Evolutionary conservation across 2,888 invertebrate species (phyloP), one percentile per base, ranked within the genome.

Genomic region (Artemia sp.): DNA sequence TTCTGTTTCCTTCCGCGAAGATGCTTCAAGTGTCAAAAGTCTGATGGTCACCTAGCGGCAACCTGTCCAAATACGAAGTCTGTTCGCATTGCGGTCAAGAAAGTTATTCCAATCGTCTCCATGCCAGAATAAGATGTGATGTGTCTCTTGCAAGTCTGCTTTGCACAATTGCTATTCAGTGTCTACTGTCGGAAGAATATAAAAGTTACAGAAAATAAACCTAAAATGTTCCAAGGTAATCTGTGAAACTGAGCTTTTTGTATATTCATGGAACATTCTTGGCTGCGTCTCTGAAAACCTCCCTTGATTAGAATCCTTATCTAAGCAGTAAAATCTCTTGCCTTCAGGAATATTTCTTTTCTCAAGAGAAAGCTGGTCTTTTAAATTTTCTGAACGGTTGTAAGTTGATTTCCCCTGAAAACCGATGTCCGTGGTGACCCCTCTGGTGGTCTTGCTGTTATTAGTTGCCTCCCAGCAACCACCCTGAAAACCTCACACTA

Each of bases 321-420:
- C 58, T 7, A 53, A 53, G 14, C 58, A 53, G 2, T 53, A 53
- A 4, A 14, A 14, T 12, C 4, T 53, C 14, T 7, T 53, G 58
- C 6, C 58, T 53, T 53, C 58, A 53, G 12, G 58, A 53, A 7
- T 7, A 53, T 14, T 53, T 53, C 14, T 4, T 53, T 53, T n/a
- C 58, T 53, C 58, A 53, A 53, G 58, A 53, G 2, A 53, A 53
- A 53, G 12, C 58, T 53, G 58, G 58, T 12, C 58, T 53, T 53
- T 14, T 53, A 7, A 53, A 53, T 14, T 53, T 53, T 3, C 14
- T 53, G 38, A 53, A 14, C 7, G 58, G 58, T 53, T 53, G n/a
- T 53, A 14, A 12, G 6, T n/a, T n/a, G 0, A 53, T 53, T n/a
- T 53, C 58, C 7, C 58, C 58, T 5, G 58, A 5, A 53, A 53